Conservation (phyloP, 2,888 invertebrate genomes). For the Lomographa bimaculata region DNA sequence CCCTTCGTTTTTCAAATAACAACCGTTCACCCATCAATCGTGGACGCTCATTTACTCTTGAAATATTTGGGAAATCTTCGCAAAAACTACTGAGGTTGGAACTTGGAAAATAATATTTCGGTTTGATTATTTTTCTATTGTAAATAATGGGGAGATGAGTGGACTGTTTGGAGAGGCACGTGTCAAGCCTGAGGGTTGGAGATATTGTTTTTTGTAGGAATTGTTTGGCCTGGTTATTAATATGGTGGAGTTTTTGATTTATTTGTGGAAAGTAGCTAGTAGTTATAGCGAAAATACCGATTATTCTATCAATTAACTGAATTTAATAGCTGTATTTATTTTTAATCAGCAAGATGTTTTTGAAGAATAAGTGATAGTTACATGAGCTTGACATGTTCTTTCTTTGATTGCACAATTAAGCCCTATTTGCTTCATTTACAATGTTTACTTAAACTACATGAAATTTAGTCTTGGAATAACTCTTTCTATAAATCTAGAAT, state of each 20-base stretch:
- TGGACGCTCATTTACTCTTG: slow-evolving; percentile 72
- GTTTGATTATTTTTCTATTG: slow-evolving; percentile 77
- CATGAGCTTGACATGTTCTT: too few species aligned
- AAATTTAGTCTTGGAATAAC: too few species aligned
- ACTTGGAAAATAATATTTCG: slow-evolving; percentile 71
- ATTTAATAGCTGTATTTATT: too few species aligned
- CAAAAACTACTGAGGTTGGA: slow-evolving; percentile 74
- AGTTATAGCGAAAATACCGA: too few species aligned
- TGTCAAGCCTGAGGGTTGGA: slow-evolving; percentile 50
- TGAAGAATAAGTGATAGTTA: too few species aligned
- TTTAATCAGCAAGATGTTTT: too few species aligned
- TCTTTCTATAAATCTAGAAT: too few species aligned
- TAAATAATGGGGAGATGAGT: slow-evolving; percentile 73
- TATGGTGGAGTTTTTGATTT: slow-evolving; percentile 1
- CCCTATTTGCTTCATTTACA: too few species aligned
- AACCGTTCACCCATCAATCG: slow-evolving; percentile 75
- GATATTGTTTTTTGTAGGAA: slow-evolving; percentile 30
- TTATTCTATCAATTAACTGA: too few species aligned
- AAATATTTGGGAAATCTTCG: slow-evolving; percentile 77
- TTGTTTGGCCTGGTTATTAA: slow-evolving; percentile 15
- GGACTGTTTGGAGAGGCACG: slow-evolving; percentile 57
- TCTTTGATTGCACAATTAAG: too few species aligned
- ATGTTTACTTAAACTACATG: too few species aligned
- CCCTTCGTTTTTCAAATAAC: slow-evolving; percentile 81
- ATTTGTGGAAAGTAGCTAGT: too few species aligned